A percentile compares a stretch with the other conserved stretches of the same genome.
These are phyloP conservation scores for Sciurus carolinensis DNA, from an alignment of 2,797 vertebrate species.

Conservation along the genomic window DNA sequence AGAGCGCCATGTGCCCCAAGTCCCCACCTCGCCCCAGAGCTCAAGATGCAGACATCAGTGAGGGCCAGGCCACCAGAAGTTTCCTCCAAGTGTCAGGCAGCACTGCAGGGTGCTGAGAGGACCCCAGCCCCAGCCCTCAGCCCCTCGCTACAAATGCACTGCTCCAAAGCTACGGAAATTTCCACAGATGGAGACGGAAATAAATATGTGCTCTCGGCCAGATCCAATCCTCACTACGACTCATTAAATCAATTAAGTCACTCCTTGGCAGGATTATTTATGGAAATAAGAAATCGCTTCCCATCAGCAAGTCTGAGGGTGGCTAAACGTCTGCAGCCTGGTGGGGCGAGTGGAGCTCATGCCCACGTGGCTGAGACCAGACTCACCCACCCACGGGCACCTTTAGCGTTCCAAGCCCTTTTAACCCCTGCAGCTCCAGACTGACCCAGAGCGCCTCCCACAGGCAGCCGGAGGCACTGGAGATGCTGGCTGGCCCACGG, in stretches of 20 bases:
- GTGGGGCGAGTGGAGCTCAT: neutral
- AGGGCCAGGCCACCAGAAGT: too few species aligned
- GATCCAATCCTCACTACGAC: slow-evolving; percentile 36
- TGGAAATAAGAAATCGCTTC: slow-evolving; percentile 14
- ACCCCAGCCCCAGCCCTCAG: too few species aligned
- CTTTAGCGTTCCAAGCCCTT: neutral
- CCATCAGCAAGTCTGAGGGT: slow-evolving; percentile 7
- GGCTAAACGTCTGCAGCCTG: neutral
- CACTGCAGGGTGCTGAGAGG: fast-evolving
- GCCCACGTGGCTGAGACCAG: neutral
- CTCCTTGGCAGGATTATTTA: slow-evolving; percentile 53
- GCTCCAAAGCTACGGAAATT: neutral
- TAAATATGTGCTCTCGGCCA: neutral
- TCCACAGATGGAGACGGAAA: slow-evolving; percentile 36
- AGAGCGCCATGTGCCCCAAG: fast-evolving
- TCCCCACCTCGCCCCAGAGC: neutral
- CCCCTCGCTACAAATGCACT: too few species aligned
- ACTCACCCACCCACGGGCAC: fast-evolving
- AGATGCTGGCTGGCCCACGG: neutral
- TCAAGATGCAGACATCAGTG: neutral
- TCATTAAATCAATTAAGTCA: slow-evolving; percentile 68
- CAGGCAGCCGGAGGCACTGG: too few species aligned
- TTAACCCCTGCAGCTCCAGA: fast-evolving
- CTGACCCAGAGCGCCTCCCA: fast-evolving
- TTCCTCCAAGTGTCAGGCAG: too few species aligned